phyloP scores from a whole-genome alignment of 23 tunicate species.

The Halocynthia aurantium region DNA sequence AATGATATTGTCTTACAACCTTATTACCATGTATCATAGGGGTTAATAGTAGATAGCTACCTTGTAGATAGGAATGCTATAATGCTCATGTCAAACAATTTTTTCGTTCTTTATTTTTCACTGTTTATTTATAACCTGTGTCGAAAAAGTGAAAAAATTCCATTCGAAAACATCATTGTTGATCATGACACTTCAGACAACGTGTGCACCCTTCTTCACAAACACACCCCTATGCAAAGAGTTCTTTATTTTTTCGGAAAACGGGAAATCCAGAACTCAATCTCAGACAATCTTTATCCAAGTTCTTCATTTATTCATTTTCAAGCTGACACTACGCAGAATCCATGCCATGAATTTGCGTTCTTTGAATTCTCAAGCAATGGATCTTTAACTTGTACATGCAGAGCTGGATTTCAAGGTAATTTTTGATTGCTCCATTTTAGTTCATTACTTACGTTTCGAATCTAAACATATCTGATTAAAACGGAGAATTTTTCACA shows the following conservation, averaged over 20 bases:
- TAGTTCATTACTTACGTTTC: background rate
- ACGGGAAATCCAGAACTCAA: too few relatives aligned
- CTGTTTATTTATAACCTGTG: background rate
- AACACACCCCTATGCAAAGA: too few relatives aligned
- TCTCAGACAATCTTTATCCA: too few relatives aligned
- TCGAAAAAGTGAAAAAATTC: too few relatives aligned
- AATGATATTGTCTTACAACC: too few relatives aligned
- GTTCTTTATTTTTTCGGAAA: too few relatives aligned
- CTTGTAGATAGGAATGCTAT: background rate
- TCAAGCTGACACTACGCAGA: background rate
- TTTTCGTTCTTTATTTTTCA: background rate
- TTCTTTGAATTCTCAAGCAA: constrained; percentile 10
- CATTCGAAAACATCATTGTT: too few relatives aligned
- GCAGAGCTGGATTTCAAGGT: constrained; percentile 70
- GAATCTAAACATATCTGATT: background rate
- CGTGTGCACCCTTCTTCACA: too few relatives aligned
- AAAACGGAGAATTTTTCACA: background rate
- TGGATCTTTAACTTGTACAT: constrained; percentile 29
- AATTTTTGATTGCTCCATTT: background rate
- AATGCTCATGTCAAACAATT: too few relatives aligned
- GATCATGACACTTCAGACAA: too few relatives aligned
- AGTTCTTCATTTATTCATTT: too few relatives aligned
- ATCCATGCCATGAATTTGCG: constrained; percentile 41
- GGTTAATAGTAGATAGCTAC: background rate
- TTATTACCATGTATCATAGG: too few relatives aligned